phyloP scores from a whole-genome alignment of 2,888 invertebrate species.

The Cataglyphis cursor region DNA sequence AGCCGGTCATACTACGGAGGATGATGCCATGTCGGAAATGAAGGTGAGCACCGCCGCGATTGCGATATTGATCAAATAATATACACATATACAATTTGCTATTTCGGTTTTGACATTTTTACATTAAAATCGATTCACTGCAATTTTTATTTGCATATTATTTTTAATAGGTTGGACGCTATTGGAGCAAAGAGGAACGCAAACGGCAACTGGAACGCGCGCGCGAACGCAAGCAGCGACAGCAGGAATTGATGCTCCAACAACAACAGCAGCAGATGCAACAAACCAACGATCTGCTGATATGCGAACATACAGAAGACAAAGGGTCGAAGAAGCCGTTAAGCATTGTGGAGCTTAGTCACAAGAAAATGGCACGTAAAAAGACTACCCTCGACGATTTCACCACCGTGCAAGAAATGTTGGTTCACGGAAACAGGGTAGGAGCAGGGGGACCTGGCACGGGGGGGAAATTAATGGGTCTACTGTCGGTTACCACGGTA shows the following conservation, averaged over 20 bases:
- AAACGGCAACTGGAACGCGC: slow-evolving; percentile 92
- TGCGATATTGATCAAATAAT: background rate
- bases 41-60: slow-evolving; percentile 87
- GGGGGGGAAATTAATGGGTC: slow-evolving; percentile 88
- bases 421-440: slow-evolving; percentile 88
- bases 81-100: background rate
- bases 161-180: slow-evolving; percentile 89
- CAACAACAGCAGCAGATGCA: slow-evolving; percentile 75
- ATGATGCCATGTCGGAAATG: slow-evolving; percentile 92
- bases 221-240: slow-evolving; percentile 89
- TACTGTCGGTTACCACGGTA: slow-evolving; percentile 88
- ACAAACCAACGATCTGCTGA: slow-evolving; percentile 78
- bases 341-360: slow-evolving; percentile 85
- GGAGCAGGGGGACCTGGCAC: slow-evolving; percentile 83
- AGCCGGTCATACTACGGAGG: slow-evolving; percentile 90
- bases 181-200: slow-evolving; percentile 92
- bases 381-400: slow-evolving; percentile 87
- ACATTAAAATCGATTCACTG: background rate
- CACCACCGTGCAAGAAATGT: slow-evolving; percentile 89
- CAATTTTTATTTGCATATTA: background rate
- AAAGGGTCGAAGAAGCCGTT: slow-evolving; percentile 86
- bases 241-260: slow-evolving; percentile 84
- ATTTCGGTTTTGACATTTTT: background rate
- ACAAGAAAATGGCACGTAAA: slow-evolving; percentile 87
- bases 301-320: slow-evolving; percentile 81